These are phyloP conservation scores for Neotoma lepida DNA, from an alignment of 2,113 vertebrate species.

Conservation along the genomic window DNA sequence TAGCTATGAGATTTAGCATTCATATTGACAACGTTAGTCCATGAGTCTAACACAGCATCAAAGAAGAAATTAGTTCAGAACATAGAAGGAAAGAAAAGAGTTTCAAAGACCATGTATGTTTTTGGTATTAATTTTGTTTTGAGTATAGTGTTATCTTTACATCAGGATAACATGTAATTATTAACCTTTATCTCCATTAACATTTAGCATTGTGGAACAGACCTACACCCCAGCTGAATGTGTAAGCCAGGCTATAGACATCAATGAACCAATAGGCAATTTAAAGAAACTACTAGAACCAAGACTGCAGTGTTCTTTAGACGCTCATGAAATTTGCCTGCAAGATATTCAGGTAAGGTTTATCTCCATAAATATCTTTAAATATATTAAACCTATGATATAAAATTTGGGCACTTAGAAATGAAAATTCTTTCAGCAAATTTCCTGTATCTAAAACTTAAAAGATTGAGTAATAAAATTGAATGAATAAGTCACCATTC, in stretches of 20 bases:
- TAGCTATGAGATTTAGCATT: not conserved
- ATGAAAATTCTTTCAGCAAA: constrained; percentile 29
- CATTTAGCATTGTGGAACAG: constrained; percentile 93
- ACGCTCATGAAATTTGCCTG: constrained; percentile 96
- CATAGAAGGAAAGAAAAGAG: not conserved
- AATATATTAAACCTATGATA: not conserved
- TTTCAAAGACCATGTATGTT: constrained; percentile 35
- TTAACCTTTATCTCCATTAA: constrained; percentile 58
- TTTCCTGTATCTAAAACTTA: constrained; percentile 40
- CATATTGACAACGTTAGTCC: not conserved
- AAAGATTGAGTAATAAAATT: constrained; percentile 25
- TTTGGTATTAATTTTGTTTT: constrained; percentile 39
- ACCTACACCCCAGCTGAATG: constrained; percentile 95
- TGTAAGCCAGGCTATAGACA: constrained; percentile 98
- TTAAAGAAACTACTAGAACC: constrained; percentile 97
- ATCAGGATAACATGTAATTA: not conserved
- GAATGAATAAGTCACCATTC: not conserved
- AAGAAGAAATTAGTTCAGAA: constrained; percentile 36
- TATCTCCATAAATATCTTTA: not conserved
- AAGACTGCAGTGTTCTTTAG: constrained; percentile 94
- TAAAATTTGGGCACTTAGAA: constrained; percentile 53
- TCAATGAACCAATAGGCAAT: constrained; percentile 97
- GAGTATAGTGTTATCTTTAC: constrained; percentile 27
- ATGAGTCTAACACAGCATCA: not conserved
- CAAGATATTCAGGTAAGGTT: constrained; percentile 96